Evolutionary conservation across 2,113 vertebrate species (phyloP), one percentile per base, ranked within the genome.

Genomic region (Protobothrops mucrosquamatus): DNA sequence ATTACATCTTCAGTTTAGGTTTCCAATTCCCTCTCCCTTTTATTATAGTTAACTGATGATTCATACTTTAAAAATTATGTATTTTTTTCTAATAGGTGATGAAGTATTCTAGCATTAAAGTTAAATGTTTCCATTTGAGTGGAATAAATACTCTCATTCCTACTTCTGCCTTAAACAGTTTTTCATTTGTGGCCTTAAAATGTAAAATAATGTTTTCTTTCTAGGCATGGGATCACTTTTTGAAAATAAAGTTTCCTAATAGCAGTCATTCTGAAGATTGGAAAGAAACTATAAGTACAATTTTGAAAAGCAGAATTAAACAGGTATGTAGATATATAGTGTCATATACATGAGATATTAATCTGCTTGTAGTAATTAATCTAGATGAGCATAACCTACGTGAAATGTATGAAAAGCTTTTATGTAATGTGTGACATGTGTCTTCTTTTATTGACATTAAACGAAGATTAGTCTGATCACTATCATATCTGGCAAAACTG

Each of bases 251-350:
- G 22, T 99, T 99, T 94, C 97, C 97, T 34, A 95, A 89, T 54
- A 93, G 97, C 3, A 56, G 95, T 0, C 97, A 96, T 90, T 98
- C 97, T 26, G 91, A 92, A 86, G 81, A 10, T 2, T 99, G 99
- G 99, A 98, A 91, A 93, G 74, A 39, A 2, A 97, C 86, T 0
- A 95, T 99, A 54, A 97, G 97, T 18, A 55, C 0, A 39, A 98
- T 98, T 94, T 96, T 99, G 97, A 95, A 98, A 95, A 97, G 95
- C 3, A 98, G 98, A 56, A 97, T 98, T 95, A 98, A 98, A 89
- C 93, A 97, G 98, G 64, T 69, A 69, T 69, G 64, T 69, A n/a
- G 64, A 5, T n/a, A n/a, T 69, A n/a, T n/a, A 69, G 29, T 34
- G 64, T 69, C 29, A 69, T 64, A 61, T 5, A n/a, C n/a, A 69